phyloP scores from a whole-genome alignment of 1,140 invertebrate genomes.

The Euborellia annulipes region DNA sequence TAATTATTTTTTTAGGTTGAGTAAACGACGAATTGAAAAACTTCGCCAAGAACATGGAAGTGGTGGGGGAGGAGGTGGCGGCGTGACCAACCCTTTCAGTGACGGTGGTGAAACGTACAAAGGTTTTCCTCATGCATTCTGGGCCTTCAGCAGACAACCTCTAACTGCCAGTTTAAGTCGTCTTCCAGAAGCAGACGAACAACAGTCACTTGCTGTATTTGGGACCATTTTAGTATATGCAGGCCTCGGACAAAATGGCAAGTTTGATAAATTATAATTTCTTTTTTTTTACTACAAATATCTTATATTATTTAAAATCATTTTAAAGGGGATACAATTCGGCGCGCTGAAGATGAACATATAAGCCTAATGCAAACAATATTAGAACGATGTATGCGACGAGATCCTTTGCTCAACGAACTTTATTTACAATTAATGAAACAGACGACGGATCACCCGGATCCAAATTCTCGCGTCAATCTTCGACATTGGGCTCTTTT shows the following conservation, averaged over 20 bases:
- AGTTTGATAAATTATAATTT: background rate
- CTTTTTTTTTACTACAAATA: background rate
- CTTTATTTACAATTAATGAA: constrained; percentile 86
- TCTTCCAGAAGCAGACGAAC: constrained; percentile 74
- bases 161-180: constrained; percentile 67
- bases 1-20: constrained; percentile 38
- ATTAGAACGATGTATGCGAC: constrained; percentile 77
- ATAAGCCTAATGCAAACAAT: constrained; percentile 74
- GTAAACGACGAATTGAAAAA: constrained; percentile 75
- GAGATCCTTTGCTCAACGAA: constrained; percentile 75
- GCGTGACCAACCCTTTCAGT: constrained; percentile 19
- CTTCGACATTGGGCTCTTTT: constrained; percentile 84
- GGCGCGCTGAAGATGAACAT: constrained; percentile 67
- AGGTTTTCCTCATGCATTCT: constrained; percentile 70
- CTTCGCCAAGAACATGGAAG: constrained; percentile 61
- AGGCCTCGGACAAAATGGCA: constrained; percentile 59
- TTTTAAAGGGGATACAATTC: constrained; percentile 32
- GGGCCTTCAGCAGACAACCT: constrained; percentile 72
- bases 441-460: constrained; percentile 82
- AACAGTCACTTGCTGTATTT: constrained; percentile 64
- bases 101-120: constrained; percentile 71
- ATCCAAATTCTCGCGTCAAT: constrained; percentile 77
- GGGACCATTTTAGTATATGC: constrained; percentile 61
- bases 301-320: background rate
- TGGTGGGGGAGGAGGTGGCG: constrained; percentile 12